Percentiles rank a stretch among this genome's conserved stretches.
These are phyloP conservation scores for Glareola pratincola DNA, from an alignment of 2,113 vertebrate genomes.

Conservation along the genomic window DNA sequence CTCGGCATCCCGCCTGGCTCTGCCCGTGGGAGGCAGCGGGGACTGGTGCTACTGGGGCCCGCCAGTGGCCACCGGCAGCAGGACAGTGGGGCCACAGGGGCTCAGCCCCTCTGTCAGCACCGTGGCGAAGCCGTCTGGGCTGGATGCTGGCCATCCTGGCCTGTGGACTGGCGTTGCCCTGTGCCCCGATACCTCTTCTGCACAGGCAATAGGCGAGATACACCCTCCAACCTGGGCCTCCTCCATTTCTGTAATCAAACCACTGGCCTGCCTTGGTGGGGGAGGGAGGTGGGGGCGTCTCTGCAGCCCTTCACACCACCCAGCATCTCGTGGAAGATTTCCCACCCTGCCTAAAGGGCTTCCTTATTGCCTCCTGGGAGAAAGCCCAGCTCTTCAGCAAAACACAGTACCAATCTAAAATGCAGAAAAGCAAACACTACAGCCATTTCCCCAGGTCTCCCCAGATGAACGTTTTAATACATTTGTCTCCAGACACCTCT, in stretches of 20 bases:
- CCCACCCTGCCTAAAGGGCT: neutral
- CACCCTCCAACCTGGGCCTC: fast-evolving
- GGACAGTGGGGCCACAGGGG: neutral
- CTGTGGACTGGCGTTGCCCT: neutral
- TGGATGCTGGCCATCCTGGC: neutral
- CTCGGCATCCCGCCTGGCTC: neutral
- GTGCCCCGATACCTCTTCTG: fast-evolving
- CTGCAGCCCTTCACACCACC: neutral
- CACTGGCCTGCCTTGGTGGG: fast-evolving
- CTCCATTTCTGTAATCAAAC: neutral
- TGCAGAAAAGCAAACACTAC: neutral
- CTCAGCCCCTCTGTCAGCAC: neutral
- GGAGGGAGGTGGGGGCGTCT: no score
- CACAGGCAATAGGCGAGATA: fast-evolving
- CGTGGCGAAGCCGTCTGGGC: fast-evolving
- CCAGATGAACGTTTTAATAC: neutral
- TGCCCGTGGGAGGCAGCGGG: neutral
- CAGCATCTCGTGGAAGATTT: neutral
- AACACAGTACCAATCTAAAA: neutral
- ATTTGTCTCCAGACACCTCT: neutral
- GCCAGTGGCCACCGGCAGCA: fast-evolving
- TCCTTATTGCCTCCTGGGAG: neutral
- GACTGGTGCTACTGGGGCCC: neutral
- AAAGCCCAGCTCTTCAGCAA: neutral
- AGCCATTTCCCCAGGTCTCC: neutral